A percentile compares a stretch with the other conserved stretches of the same genome.
Evolutionary conservation across 2,113 vertebrate species (phyloP).

Genomic region (Oxyruncus cristatus): DNA sequence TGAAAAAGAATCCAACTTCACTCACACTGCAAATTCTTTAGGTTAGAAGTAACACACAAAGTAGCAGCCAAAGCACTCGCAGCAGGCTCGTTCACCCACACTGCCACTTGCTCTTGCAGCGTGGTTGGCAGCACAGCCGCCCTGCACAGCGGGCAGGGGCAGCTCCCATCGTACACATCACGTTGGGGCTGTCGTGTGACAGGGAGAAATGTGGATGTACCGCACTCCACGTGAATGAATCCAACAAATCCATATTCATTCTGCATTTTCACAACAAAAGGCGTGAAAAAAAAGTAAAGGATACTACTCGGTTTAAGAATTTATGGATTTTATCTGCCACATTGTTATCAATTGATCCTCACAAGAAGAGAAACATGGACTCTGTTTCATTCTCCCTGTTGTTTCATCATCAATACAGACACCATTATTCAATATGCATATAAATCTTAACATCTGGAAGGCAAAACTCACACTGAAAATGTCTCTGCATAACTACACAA

Average conservation of each 20-base stretch:
- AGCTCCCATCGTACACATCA: background rate
- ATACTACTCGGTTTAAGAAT: background rate
- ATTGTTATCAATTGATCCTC: background rate
- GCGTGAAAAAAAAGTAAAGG: background rate
- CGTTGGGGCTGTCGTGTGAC: rapidly evolving
- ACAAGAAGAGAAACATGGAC: background rate
- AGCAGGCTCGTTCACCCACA: background rate
- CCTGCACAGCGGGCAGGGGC: background rate
- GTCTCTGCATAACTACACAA: background rate
- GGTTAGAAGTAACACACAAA: background rate
- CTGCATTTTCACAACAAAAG: background rate
- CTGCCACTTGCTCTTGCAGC: background rate
- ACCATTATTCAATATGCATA: background rate
- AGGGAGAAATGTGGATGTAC: background rate
- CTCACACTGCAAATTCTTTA: background rate
- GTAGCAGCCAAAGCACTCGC: background rate
- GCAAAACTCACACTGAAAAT: background rate
- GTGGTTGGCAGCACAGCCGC: background rate
- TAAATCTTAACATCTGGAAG: background rate
- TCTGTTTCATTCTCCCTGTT: background rate
- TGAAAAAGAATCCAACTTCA: background rate
- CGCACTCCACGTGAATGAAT: rapidly evolving
- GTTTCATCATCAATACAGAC: background rate
- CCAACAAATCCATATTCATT: background rate
- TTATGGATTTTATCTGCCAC: background rate